These are phyloP conservation scores for Platichthys flesus DNA, from an alignment of 2,113 vertebrate species.

Conservation along the genomic window DNA sequence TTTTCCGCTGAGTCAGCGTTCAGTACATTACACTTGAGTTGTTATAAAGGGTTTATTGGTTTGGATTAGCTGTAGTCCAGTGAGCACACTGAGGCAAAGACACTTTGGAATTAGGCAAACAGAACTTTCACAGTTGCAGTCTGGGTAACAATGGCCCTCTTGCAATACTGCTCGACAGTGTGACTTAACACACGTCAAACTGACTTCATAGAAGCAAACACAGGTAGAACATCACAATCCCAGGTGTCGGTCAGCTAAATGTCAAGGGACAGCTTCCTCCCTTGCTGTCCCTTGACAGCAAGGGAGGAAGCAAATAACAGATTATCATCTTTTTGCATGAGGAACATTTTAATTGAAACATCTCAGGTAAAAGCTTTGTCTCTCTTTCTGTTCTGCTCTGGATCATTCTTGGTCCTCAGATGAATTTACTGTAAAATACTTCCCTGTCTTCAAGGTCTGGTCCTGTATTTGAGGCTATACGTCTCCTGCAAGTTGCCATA, in stretches of 20 bases:
- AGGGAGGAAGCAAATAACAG: neutral
- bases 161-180: slow-evolving; percentile 1
- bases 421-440: too few species aligned
- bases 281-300: too few species aligned
- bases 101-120: slow-evolving; percentile 21
- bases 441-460: too few species aligned
- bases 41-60: slow-evolving; percentile 71
- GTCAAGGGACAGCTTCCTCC: too few species aligned
- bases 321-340: neutral
- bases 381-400: too few species aligned
- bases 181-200: neutral
- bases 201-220: neutral
- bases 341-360: too few species aligned
- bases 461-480: too few species aligned
- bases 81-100: slow-evolving; percentile 4
- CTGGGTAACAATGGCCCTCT: slow-evolving; percentile 2
- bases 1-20: slow-evolving; percentile 85
- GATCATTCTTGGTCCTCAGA: too few species aligned
- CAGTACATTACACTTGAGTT: slow-evolving; percentile 56
- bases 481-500: too few species aligned
- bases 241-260: neutral
- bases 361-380: too few species aligned
- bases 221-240: neutral
- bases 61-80: slow-evolving; percentile 15
- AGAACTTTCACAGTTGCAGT: neutral